A percentile compares a stretch with the other conserved stretches of the same genome.
Evolutionary conservation across 2,888 invertebrate species (phyloP).

Genomic region (Mesorhabditis spiculigera): DNA sequence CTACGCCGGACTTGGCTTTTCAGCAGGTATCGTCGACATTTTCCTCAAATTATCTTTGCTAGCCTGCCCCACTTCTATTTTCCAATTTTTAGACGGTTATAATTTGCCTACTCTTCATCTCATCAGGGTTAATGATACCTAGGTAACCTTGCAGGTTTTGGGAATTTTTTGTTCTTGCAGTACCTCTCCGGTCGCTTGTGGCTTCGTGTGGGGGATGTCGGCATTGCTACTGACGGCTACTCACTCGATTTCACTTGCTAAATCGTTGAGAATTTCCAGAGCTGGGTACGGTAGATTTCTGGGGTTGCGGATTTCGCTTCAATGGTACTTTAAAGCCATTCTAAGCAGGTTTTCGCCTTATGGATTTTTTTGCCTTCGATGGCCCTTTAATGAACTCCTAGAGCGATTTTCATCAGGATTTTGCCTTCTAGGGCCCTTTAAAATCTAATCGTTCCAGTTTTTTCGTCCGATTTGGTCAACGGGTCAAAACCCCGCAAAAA

Average conservation of each 20-base stretch:
- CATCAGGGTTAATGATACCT: background rate
- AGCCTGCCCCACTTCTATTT: no score
- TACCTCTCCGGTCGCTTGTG: background rate
- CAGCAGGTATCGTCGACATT: background rate
- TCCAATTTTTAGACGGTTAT: slow-evolving; percentile 2
- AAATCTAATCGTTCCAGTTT: background rate
- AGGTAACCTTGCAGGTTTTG: background rate
- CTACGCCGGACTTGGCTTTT: background rate
- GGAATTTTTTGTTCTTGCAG: background rate
- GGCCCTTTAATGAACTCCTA: no score
- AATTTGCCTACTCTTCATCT: background rate
- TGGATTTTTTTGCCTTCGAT: background rate
- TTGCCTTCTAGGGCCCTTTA: no score
- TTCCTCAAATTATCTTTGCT: background rate
- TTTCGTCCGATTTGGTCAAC: background rate
- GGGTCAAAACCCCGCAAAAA: background rate
- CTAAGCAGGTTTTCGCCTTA: background rate
- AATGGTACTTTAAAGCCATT: background rate
- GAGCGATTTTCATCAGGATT: no score
- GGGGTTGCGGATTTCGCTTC: background rate
- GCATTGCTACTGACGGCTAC: background rate
- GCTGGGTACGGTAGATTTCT: background rate
- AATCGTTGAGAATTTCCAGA: background rate
- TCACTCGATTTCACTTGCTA: background rate
- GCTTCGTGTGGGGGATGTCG: background rate